phyloP scores from a whole-genome alignment of 2,888 invertebrate genomes.

The Thyatira batis region DNA sequence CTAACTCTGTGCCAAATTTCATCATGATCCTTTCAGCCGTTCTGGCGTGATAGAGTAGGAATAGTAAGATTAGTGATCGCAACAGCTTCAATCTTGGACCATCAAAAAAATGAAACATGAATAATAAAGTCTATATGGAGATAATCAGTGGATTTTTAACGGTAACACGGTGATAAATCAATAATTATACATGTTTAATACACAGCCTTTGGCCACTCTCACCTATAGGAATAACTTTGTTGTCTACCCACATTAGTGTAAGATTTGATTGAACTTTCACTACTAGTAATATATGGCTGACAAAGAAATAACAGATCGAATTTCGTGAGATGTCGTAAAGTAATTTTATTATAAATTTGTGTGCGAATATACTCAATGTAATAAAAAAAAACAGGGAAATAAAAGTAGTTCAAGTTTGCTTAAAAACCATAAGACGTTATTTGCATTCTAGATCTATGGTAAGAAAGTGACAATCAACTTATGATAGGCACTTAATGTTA shows the following conservation, averaged over 20 bases:
- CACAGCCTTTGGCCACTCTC: not conserved
- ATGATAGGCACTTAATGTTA: no score
- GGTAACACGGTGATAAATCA: not conserved
- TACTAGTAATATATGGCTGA: not conserved
- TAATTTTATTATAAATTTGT: not conserved
- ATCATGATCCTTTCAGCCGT: no score
- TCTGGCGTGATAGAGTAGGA: no score
- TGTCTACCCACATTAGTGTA: not conserved
- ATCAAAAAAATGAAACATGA: not conserved
- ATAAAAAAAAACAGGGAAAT: no score
- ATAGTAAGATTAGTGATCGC: conserved; percentile 1
- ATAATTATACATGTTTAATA: not conserved
- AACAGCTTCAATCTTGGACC: not conserved
- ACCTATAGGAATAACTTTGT: not conserved
- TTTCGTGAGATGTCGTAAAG: not conserved
- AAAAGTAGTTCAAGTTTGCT: no score
- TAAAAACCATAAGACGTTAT: no score
- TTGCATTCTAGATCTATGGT: no score
- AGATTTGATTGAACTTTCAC: conserved; percentile 1
- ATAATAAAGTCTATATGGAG: not conserved
- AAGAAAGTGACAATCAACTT: not conserved
- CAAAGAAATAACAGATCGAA: not conserved
- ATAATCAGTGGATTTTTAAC: not conserved
- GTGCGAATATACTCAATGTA: not conserved
- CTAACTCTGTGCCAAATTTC: no score